These are phyloP conservation scores for Aegotheles bennettii DNA, from an alignment of 2,113 vertebrate species.

Conservation along the genomic window DNA sequence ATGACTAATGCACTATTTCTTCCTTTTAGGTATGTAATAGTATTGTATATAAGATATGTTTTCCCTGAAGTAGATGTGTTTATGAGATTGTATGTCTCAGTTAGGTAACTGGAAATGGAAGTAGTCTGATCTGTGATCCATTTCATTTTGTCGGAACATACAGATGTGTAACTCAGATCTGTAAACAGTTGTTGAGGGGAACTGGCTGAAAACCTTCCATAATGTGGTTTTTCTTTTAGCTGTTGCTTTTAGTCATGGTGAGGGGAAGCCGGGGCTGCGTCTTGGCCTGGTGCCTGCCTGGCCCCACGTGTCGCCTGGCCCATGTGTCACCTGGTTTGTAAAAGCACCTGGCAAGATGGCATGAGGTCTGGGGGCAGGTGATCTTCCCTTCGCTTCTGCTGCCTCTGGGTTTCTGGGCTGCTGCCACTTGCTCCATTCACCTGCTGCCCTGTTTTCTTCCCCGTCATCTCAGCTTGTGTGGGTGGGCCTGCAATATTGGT, in stretches of 20 bases:
- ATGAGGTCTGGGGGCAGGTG: too few relatives aligned
- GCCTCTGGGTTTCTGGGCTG: neutral
- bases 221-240: neutral
- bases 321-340: too few relatives aligned
- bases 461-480: fast-evolving
- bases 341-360: too few relatives aligned
- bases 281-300: too few relatives aligned
- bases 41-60: neutral
- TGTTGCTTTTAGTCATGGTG: neutral
- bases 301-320: too few relatives aligned
- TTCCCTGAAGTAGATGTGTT: neutral
- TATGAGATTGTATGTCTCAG: neutral
- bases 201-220: neutral
- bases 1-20: neutral
- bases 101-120: neutral
- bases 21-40: neutral
- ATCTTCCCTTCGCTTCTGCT: too few relatives aligned
- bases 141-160: neutral
- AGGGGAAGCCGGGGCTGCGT: too few relatives aligned
- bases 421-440: fast-evolving
- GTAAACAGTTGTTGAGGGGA: neutral
- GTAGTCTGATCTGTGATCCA: neutral
- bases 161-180: neutral
- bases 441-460: fast-evolving
- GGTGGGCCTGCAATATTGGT: too few relatives aligned